Evolutionary conservation across 2,888 invertebrate species (phyloP).

Genomic region (Drosophila mayaguana): DNA sequence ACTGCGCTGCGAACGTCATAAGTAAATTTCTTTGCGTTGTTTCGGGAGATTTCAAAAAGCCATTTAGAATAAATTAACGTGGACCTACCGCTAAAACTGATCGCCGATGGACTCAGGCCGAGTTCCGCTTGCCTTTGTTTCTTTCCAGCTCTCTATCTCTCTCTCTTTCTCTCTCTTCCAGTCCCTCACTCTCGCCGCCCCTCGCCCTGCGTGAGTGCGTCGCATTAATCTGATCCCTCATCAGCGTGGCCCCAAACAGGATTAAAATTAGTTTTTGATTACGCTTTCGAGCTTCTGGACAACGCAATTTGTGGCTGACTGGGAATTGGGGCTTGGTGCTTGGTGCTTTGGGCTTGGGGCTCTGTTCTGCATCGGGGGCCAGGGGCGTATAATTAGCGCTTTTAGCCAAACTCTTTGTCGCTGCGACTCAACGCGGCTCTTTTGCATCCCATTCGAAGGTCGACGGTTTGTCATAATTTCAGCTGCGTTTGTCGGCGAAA

Average conservation of each 20-base stretch:
- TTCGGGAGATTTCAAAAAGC: constrained; percentile 79
- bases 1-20: constrained; percentile 56
- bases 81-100: constrained; percentile 79
- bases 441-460: constrained; percentile 74
- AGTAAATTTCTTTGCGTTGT: constrained; percentile 71
- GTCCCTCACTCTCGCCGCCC: not conserved
- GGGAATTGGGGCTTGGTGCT: constrained; percentile 2
- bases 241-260: constrained; percentile 82
- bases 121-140: constrained; percentile 23
- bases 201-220: constrained; percentile 48
- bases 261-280: constrained; percentile 86
- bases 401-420: constrained; percentile 80
- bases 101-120: constrained; percentile 33
- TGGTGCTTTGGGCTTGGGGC: not conserved
- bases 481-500: constrained; percentile 53
- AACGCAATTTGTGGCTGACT: constrained; percentile 83
- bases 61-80: constrained; percentile 80
- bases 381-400: constrained; percentile 82
- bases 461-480: constrained; percentile 71
- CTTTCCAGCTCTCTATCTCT: not conserved
- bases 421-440: constrained; percentile 46
- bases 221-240: constrained; percentile 81
- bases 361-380: constrained; percentile 1
- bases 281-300: constrained; percentile 85
- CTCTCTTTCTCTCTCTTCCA: not conserved